Evolutionary conservation across 2,113 vertebrate genomes (phyloP).

Genomic region (Cyrtonyx montezumae): DNA sequence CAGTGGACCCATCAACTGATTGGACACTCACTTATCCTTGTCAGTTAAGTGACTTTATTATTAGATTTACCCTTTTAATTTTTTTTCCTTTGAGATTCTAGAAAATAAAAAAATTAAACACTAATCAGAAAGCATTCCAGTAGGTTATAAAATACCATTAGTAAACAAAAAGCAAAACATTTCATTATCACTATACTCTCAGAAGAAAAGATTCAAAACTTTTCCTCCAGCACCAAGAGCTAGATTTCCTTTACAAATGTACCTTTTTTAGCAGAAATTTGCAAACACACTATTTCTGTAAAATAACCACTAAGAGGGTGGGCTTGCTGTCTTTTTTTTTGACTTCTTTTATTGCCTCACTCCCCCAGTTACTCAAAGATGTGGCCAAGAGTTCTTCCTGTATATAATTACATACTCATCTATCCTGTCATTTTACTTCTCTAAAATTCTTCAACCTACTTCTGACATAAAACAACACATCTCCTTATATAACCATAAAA

Average conservation of each 20-base stretch:
- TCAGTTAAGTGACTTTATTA: background rate
- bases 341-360: slow-evolving; percentile 49
- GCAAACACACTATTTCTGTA: slow-evolving; percentile 18
- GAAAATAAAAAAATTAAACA: slow-evolving; percentile 1
- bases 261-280: slow-evolving; percentile 10
- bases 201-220: background rate
- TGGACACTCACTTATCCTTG: background rate
- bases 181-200: background rate
- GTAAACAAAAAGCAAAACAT: background rate
- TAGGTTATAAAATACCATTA: background rate
- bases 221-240: background rate
- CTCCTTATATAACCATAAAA: slow-evolving; percentile 57
- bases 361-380: slow-evolving; percentile 30
- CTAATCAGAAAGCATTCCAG: background rate
- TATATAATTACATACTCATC: slow-evolving; percentile 40
- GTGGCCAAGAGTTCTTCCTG: background rate
- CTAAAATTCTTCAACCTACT: slow-evolving; percentile 43
- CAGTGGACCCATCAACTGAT: background rate
- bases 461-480: slow-evolving; percentile 46
- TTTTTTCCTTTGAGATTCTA: background rate
- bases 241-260: slow-evolving; percentile 10
- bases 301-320: slow-evolving; percentile 10
- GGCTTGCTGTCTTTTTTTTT: slow-evolving; percentile 22
- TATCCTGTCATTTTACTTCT: slow-evolving; percentile 50
- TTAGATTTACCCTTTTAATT: background rate